Conservation (phyloP, 2,113 vertebrate genomes). For the Carlito syrichta region DNA sequence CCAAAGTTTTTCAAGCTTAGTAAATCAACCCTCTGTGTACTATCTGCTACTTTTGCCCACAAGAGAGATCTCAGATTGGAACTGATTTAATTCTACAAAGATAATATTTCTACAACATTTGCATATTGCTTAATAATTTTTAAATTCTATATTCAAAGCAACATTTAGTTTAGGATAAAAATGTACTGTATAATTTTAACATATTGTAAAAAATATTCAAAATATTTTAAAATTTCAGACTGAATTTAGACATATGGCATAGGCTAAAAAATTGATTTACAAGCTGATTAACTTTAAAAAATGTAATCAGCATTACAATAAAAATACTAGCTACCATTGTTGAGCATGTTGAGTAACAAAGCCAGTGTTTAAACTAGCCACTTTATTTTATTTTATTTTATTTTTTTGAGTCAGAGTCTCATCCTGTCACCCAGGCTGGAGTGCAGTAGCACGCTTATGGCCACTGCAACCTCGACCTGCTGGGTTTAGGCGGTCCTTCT, state of each 20-base stretch:
- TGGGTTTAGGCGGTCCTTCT: no score
- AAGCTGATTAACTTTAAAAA: constrained; percentile 24
- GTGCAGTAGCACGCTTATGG: no score
- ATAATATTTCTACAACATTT: constrained; percentile 27
- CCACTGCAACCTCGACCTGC: no score
- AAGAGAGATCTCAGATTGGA: background rate
- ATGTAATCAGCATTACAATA: background rate
- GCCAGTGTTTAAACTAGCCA: background rate
- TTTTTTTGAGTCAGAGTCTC: no score
- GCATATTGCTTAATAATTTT: background rate
- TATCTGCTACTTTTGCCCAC: background rate
- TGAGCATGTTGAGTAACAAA: background rate
- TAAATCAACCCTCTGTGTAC: background rate
- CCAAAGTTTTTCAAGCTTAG: background rate
- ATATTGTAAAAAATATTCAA: background rate
- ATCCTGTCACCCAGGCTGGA: no score
- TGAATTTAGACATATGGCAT: background rate
- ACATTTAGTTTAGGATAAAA: constrained; percentile 7
- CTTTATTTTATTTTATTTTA: no score
- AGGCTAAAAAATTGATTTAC: background rate
- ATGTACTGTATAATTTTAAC: background rate
- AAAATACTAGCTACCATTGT: background rate
- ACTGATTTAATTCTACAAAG: constrained; percentile 22
- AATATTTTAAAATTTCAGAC: constrained; percentile 1
- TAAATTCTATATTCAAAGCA: background rate